Conservation (phyloP, 2,797 vertebrate genomes). For the Argyrosomus regius region DNA sequence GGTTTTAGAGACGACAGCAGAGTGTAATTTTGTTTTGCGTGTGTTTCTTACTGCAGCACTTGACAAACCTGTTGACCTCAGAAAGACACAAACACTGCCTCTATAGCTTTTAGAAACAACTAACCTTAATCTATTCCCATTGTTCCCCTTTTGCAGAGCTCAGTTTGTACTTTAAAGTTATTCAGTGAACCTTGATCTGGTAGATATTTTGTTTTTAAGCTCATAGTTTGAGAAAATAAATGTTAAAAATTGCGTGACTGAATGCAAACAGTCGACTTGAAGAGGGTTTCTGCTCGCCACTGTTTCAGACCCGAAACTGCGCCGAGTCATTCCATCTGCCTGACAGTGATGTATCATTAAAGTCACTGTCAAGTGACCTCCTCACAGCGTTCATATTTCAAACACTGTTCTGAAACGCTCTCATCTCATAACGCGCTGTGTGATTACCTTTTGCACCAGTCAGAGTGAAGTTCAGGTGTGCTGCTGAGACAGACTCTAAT, state of each 20-base stretch:
- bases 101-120: neutral
- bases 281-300: neutral
- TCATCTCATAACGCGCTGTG: conserved; percentile 22
- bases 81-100: neutral
- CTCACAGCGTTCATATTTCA: conserved; percentile 14
- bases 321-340: conserved; percentile 8
- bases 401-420: conserved; percentile 35
- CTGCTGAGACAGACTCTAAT: conserved; percentile 2
- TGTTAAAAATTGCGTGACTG: neutral
- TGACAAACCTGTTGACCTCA: conserved; percentile 9
- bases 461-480: conserved; percentile 25
- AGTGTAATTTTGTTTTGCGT: neutral
- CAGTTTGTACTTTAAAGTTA: conserved; percentile 13
- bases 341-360: conserved; percentile 53
- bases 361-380: conserved; percentile 46
- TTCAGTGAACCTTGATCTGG: neutral
- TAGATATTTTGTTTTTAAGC: conserved; percentile 5
- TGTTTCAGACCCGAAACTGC: conserved; percentile 10
- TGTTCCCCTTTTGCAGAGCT: neutral
- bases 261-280: conserved; percentile 1
- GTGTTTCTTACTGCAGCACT: neutral
- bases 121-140: neutral
- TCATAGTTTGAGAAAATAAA: conserved; percentile 27
- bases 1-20: neutral
- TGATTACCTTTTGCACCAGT: conserved; percentile 37